phyloP scores from a whole-genome alignment of 2,113 vertebrate genomes.

The Festucalex cinctus region DNA sequence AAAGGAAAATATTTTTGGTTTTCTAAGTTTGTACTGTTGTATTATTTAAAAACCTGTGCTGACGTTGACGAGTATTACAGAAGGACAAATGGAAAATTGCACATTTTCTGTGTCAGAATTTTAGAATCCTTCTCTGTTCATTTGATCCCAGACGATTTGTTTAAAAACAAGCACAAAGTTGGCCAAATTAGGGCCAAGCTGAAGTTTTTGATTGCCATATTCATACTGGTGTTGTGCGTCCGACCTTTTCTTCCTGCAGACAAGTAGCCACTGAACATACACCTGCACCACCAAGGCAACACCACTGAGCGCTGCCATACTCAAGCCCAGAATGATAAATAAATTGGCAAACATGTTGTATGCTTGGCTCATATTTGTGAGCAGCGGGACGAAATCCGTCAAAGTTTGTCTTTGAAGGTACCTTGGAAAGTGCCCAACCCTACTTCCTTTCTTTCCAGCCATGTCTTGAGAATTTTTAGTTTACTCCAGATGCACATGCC shows the following conservation, averaged over 20 bases:
- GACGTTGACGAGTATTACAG: conserved; percentile 76
- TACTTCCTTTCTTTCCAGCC: not conserved
- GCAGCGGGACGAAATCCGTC: not conserved
- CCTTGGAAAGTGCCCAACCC: too few species aligned
- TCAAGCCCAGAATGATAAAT: not conserved
- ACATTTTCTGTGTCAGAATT: conserved; percentile 83
- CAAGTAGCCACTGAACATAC: conserved; percentile 35
- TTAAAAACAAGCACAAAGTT: conserved; percentile 66
- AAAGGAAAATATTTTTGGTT: conserved; percentile 77
- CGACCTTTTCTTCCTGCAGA: conserved; percentile 67
- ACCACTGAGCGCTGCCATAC: not conserved
- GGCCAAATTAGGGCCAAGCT: conserved; percentile 71
- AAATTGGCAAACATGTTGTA: not conserved
- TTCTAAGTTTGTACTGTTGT: conserved; percentile 86
- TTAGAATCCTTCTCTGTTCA: conserved; percentile 80
- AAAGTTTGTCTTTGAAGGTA: too few species aligned
- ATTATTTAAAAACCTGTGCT: conserved; percentile 72
- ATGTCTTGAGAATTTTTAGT: not conserved
- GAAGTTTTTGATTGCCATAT: conserved; percentile 54
- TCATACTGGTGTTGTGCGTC: conserved; percentile 52
- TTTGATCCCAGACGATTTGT: conserved; percentile 51
- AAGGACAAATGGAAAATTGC: conserved; percentile 79
- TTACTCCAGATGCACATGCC: not conserved
- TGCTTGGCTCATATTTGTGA: not conserved
- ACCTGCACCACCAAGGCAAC: conserved; percentile 8